Evolutionary conservation across 2,113 vertebrate species (phyloP).

Genomic region (Rhegmatorhina hoffmannsi): DNA sequence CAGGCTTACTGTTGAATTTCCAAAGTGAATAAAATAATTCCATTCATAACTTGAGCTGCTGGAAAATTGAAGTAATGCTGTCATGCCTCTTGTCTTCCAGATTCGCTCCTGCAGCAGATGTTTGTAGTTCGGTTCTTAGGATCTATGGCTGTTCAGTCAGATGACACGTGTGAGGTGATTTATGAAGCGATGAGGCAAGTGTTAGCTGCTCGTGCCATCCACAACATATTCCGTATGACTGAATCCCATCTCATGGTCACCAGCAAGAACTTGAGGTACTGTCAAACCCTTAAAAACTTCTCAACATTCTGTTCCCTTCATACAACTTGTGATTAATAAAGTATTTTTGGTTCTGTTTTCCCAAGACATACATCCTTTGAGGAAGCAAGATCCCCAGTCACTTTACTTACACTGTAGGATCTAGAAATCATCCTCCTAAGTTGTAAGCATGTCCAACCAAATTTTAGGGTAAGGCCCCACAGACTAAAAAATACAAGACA

Average conservation of each 20-base stretch:
- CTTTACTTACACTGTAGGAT: background rate
- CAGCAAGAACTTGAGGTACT: conserved; percentile 86
- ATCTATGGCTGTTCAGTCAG: conserved; percentile 91
- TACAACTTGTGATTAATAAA: background rate
- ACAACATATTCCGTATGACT: conserved; percentile 95
- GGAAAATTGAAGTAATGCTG: background rate
- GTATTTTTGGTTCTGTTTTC: background rate
- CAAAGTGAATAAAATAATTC: background rate
- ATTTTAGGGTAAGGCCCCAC: background rate
- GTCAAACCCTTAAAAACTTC: background rate
- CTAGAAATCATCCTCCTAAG: background rate
- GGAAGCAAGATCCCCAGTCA: background rate
- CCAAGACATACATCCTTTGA: background rate
- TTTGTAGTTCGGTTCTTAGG: conserved; percentile 94
- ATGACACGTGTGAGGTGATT: conserved; percentile 86
- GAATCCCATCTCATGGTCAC: conserved; percentile 96
- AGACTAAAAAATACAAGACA: background rate
- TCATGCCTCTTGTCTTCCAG: conserved; percentile 68
- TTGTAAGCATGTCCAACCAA: background rate
- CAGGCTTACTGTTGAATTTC: background rate
- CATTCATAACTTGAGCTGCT: background rate
- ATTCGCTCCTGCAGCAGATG: conserved; percentile 93
- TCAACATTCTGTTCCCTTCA: background rate
- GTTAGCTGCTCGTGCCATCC: conserved; percentile 93
- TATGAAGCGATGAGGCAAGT: conserved; percentile 98